phyloP scores from a whole-genome alignment of 2,888 invertebrate genomes.

The Creontiades dilutus region DNA sequence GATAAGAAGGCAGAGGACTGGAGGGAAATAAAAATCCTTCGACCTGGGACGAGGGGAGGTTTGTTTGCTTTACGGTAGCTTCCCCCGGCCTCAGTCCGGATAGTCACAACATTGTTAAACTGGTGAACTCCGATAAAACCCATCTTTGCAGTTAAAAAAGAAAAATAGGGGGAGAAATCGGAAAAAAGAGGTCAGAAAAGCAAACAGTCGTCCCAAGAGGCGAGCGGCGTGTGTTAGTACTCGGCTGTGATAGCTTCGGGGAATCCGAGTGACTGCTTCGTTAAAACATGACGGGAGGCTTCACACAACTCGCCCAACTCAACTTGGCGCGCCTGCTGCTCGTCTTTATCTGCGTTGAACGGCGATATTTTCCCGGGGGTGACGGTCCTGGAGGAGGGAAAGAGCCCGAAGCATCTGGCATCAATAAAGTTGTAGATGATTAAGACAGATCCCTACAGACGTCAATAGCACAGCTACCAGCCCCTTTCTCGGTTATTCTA shows the following conservation, averaged over 20 bases:
- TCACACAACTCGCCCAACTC: no score
- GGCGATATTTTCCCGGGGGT: no score
- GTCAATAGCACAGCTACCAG: no score
- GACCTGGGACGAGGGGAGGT: neutral
- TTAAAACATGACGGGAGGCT: neutral
- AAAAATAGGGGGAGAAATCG: neutral
- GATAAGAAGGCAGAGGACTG: neutral
- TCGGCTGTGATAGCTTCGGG: conserved; percentile 10
- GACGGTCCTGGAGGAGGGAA: no score
- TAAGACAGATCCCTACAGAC: no score
- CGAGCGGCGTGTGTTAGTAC: conserved; percentile 7
- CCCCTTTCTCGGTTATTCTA: no score
- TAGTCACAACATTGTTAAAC: conserved; percentile 35
- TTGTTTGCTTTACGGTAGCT: conserved; percentile 5
- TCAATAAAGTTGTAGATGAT: no score
- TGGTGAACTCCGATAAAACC: neutral
- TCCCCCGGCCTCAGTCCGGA: neutral
- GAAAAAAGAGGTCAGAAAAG: neutral
- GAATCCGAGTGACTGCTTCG: conserved; percentile 37
- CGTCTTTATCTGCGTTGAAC: no score
- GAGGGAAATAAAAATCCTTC: conserved; percentile 9
- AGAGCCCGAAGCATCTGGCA: no score
- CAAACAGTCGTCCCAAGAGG: conserved; percentile 14
- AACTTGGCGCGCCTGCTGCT: no score
- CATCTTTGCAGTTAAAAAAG: neutral